These are phyloP conservation scores for Epistrophella euchroma DNA, from an alignment of 2,888 invertebrate species.

Conservation along the genomic window DNA sequence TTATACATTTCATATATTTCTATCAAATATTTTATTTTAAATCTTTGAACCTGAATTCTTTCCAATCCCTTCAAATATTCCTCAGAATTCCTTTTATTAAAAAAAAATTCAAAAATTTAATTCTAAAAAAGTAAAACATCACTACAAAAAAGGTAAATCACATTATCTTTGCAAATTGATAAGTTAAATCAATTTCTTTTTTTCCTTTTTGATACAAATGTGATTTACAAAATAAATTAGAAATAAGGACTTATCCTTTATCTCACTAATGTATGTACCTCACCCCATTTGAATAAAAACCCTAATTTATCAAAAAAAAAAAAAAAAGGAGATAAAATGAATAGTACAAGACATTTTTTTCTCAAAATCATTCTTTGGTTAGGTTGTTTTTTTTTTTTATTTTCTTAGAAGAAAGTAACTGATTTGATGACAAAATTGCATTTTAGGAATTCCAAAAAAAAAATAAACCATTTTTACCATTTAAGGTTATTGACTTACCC, in stretches of 20 bases:
- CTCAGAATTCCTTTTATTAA: background rate
- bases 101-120: background rate
- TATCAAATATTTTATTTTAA: no score
- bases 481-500: conserved; percentile 20
- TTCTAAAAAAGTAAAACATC: background rate
- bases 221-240: background rate
- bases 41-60: no score
- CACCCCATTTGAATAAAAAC: background rate
- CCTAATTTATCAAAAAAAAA: background rate
- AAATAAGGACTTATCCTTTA: background rate
- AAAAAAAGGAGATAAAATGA: background rate
- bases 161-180: conserved; percentile 20
- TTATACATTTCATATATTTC: no score
- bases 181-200: conserved; percentile 23
- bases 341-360: background rate
- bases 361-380: background rate
- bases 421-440: conserved; percentile 23
- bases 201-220: background rate
- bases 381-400: background rate
- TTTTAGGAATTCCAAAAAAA: conserved; percentile 13
- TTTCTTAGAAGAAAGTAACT: background rate
- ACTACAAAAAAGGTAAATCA: conserved; percentile 9
- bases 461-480: conserved; percentile 15
- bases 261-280: background rate
- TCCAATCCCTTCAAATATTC: background rate